Evolutionary conservation across 1,140 invertebrate species (phyloP).

Genomic region (Semibalanus balanoides): DNA sequence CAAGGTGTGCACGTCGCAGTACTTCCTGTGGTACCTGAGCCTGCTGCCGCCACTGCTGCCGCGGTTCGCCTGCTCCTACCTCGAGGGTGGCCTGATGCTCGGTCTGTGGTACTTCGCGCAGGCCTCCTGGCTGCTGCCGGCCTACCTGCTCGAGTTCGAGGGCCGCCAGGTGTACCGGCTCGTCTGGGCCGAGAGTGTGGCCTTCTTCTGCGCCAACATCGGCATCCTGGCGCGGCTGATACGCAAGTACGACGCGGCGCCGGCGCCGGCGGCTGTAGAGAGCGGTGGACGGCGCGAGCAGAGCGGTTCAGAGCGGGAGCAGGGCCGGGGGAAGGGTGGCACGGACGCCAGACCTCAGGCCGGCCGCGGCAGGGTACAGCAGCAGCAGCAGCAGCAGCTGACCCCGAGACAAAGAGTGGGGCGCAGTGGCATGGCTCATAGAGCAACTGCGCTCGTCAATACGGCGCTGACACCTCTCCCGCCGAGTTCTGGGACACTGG

Average conservation of each 20-base stretch:
- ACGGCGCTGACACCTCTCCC: no score
- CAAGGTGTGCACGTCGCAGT: conserved; percentile 93
- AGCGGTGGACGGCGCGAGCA: no score
- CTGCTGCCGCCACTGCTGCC: conserved; percentile 60
- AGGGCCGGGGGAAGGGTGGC: no score
- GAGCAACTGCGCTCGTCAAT: no score
- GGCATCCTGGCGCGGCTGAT: conserved; percentile 53
- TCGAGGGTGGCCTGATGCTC: conserved; percentile 27
- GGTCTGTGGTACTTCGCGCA: conserved; percentile 63
- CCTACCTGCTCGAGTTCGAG: conserved; percentile 82
- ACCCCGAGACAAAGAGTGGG: no score
- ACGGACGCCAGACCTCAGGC: no score
- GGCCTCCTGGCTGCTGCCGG: conserved; percentile 71
- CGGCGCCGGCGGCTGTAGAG: no score
- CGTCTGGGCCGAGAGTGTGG: conserved; percentile 58
- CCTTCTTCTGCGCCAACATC: conserved; percentile 63
- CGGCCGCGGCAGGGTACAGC: no score
- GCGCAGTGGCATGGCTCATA: no score
- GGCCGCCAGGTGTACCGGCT: conserved; percentile 62
- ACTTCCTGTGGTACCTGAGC: conserved; percentile 92
- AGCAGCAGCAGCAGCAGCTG: no score
- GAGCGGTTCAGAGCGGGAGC: no score
- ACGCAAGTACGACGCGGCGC: conserved; percentile 32
- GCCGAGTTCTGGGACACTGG: no score
- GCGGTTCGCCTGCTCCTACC: conserved; percentile 26